Evolutionary conservation across 2,113 vertebrate genomes (phyloP), one percentile per base, ranked within the genome.

Genomic region (Dryoscopus gambensis): DNA sequence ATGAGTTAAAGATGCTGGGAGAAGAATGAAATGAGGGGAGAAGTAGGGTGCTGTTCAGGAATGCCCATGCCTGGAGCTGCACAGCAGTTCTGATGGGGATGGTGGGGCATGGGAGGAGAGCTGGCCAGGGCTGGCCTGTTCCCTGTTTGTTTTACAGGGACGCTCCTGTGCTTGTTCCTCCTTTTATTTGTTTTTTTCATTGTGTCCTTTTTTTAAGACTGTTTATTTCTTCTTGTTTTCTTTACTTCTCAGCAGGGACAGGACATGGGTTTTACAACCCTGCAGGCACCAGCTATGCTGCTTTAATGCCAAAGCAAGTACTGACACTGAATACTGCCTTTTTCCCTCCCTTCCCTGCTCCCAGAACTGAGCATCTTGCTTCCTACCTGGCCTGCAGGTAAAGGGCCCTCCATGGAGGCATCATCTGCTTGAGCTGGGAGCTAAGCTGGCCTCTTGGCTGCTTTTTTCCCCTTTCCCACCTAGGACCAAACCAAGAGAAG

Each of bases 131-230:
- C 68, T 33, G 40, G 55, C 37, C 40, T 7, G 2, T 24, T 37
- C 71, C 42, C 67, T 79, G 71, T 39, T 84, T 47, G 9, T 57
- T 88, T 92, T 42, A 74, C 55, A 93, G 64, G 27, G 56, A 59
- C 4, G 8, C 35, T 75, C 33, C 69, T 63, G 56, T 77, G 47
- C 68, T 89, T 50, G 18, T 89, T 92, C 50, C 22, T 81, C 49
- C 35, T 87, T 89, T 77, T 74, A 42, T 94, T 96, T 95, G 68
- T 84, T 94, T 91, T 91, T 91, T 80, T 90, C 37, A 67, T 68
- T 16, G 0, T 88, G 77, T 83, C 8, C 10, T 57, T 77, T 63
- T 91, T 62, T 71, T 7, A 64, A 71, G n/a, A 62, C 37, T 81
- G 5, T 20, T 56, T 87, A 84, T 82, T 77, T 81, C 47, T 87